These are phyloP conservation scores for Urophycis tenuis DNA, from an alignment of 2,797 vertebrate genomes.

Conservation along the genomic window DNA sequence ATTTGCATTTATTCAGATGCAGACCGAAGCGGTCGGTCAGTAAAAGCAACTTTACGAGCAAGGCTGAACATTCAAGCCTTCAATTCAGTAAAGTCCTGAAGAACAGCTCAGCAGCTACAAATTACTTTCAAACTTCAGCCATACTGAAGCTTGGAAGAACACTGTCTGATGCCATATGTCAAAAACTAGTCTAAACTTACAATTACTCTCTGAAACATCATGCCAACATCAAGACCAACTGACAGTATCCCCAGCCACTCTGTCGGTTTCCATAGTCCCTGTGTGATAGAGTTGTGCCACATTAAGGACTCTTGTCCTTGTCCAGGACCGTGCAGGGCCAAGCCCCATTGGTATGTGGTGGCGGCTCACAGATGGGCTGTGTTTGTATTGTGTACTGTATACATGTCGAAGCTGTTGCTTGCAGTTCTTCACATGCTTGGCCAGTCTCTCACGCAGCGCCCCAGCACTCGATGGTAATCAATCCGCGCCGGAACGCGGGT, in stretches of 20 bases:
- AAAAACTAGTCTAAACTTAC: too few relatives aligned
- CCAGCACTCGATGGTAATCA: neutral
- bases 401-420: conserved; percentile 10
- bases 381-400: neutral
- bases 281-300: neutral
- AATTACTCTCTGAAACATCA: too few relatives aligned
- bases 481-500: conserved; percentile 9
- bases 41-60: neutral
- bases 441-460: conserved; percentile 9
- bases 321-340: neutral
- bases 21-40: neutral
- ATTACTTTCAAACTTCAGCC: neutral
- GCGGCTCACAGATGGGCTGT: neutral
- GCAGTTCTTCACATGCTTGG: neutral
- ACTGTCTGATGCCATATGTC: neutral
- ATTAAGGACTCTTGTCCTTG: neutral
- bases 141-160: neutral
- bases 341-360: neutral
- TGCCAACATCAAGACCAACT: too few relatives aligned
- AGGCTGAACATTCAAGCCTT: neutral
- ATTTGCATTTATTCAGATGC: neutral
- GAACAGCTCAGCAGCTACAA: neutral
- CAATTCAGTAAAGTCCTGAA: neutral
- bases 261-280: neutral
- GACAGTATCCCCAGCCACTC: neutral